Conservation (phyloP, 2,797 vertebrate genomes). For the Epinephelus malabaricus region DNA sequence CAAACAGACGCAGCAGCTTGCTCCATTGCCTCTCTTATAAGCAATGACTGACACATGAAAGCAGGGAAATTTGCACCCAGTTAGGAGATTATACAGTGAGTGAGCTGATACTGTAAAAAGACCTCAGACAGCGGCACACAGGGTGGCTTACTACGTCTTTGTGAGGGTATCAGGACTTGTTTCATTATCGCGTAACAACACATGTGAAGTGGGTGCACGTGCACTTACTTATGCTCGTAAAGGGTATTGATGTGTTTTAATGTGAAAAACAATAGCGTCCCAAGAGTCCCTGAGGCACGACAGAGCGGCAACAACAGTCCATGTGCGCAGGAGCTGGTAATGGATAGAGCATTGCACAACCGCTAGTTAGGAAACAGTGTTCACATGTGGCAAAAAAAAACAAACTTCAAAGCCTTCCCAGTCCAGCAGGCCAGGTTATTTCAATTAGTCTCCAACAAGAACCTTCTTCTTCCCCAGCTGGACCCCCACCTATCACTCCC, state of each 20-base stretch:
- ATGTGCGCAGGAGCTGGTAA: slow-evolving; percentile 40
- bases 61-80: slow-evolving; percentile 62
- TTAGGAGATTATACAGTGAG: slow-evolving; percentile 70
- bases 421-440: slow-evolving; percentile 75
- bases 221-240: slow-evolving; percentile 15
- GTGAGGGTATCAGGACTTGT: slow-evolving; percentile 15
- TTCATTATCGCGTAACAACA: slow-evolving; percentile 16
- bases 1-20: slow-evolving; percentile 64
- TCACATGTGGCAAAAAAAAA: slow-evolving; percentile 42
- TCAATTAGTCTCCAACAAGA: slow-evolving; percentile 77
- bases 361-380: slow-evolving; percentile 51
- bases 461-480: slow-evolving; percentile 63
- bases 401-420: slow-evolving; percentile 70
- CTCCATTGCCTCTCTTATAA: slow-evolving; percentile 66
- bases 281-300: slow-evolving; percentile 17
- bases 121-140: slow-evolving; percentile 35
- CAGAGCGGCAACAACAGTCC: slow-evolving; percentile 25
- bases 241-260: slow-evolving; percentile 29
- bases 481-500: slow-evolving; percentile 71
- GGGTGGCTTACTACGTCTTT: slow-evolving; percentile 28
- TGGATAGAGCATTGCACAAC: slow-evolving; percentile 65
- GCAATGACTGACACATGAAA: slow-evolving; percentile 77
- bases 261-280: slow-evolving; percentile 29
- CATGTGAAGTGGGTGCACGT: background rate
- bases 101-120: slow-evolving; percentile 43